Conservation (phyloP, 2,888 invertebrate genomes). For the Stramonita haemastoma region DNA sequence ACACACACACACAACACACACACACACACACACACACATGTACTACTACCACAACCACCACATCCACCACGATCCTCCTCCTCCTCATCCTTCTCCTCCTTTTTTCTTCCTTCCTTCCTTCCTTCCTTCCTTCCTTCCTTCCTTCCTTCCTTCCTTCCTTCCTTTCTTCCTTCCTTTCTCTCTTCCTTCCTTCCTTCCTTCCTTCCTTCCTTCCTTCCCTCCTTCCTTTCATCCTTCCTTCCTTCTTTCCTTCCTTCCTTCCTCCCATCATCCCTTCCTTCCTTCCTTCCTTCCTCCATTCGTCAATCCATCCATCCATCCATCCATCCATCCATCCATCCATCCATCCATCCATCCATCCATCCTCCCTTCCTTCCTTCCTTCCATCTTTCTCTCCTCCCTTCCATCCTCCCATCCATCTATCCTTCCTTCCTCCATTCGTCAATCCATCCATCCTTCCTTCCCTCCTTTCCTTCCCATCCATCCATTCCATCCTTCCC, state of each 20-base stretch:
- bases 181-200: neutral
- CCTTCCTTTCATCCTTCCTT: neutral
- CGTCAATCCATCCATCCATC: neutral
- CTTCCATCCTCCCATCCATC: conserved; percentile 15
- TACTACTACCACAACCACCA: neutral
- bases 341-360: conserved; percentile 35
- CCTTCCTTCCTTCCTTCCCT: neutral
- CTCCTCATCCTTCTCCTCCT: neutral
- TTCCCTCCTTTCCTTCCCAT: neutral
- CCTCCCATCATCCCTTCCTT: neutral
- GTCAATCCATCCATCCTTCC: neutral
- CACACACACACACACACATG: neutral
- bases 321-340: conserved; percentile 6
- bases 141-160: neutral
- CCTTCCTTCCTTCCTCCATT: neutral
- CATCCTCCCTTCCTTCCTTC: conserved; percentile 37
- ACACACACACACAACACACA: neutral
- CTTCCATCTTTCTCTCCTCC: conserved; percentile 1
- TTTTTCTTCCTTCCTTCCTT: too few relatives aligned
- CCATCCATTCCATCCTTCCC: neutral
- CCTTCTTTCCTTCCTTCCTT: neutral
- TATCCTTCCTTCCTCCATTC: conserved; percentile 21
- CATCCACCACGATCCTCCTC: neutral
- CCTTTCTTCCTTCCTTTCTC: neutral
- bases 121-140: too few relatives aligned